phyloP scores from a whole-genome alignment of 2,888 invertebrate species.

The Tenthredo livida region DNA sequence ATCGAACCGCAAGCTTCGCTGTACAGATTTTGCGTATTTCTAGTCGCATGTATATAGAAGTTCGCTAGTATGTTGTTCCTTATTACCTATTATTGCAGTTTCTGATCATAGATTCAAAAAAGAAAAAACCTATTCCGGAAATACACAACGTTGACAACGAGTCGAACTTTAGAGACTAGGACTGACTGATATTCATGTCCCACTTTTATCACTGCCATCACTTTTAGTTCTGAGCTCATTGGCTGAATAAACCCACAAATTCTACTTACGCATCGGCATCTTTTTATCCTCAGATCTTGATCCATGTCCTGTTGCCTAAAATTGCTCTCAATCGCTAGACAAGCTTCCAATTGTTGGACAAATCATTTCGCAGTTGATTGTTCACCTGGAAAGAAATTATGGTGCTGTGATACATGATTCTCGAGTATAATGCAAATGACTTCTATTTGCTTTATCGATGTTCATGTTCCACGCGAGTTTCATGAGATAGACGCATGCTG shows the following conservation, averaged over 20 bases:
- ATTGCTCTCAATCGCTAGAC: not conserved
- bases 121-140: not conserved
- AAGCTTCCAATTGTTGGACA: not conserved
- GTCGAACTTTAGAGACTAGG: not conserved
- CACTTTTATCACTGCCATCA: not conserved
- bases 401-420: not conserved
- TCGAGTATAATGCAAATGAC: not conserved
- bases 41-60: not conserved
- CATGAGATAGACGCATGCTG: not conserved
- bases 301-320: not conserved
- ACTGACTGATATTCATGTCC: not conserved
- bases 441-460: not conserved
- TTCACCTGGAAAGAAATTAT: not conserved
- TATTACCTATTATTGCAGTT: not conserved
- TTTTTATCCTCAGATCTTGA: not conserved
- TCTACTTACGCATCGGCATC: not conserved
- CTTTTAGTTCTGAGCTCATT: not conserved
- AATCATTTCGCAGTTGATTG: not conserved
- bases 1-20: not conserved
- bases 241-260: not conserved
- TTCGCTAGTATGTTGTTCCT: not conserved
- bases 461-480: not conserved
- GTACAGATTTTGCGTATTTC: not conserved
- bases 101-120: no score
- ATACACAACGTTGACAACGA: not conserved